Evolutionary conservation across 2,113 vertebrate species (phyloP).

Genomic region (Rhineura floridana): DNA sequence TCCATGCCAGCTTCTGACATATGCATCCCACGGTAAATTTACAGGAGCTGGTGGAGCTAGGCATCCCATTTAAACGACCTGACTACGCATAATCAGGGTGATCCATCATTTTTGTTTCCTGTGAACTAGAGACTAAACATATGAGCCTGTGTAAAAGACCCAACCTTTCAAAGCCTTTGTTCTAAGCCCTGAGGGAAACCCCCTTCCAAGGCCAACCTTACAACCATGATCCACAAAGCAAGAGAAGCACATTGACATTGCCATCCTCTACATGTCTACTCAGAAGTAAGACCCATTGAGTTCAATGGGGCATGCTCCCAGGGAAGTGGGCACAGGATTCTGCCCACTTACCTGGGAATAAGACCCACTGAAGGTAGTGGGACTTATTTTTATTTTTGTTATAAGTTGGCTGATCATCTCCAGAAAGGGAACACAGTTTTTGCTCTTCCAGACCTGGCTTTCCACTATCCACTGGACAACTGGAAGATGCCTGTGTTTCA

Average conservation of each 20-base stretch:
- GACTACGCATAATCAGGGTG: constrained; percentile 60
- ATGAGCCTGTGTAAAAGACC: constrained; percentile 22
- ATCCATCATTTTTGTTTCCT: constrained; percentile 63
- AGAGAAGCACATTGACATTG: background rate
- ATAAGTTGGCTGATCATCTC: background rate
- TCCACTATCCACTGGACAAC: background rate
- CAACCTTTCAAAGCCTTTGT: constrained; percentile 25
- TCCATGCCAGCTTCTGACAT: constrained; percentile 21
- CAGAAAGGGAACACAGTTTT: background rate
- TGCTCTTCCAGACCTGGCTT: background rate
- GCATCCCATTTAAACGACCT: constrained; percentile 58
- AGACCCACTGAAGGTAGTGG: too few relatives aligned
- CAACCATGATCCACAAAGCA: background rate
- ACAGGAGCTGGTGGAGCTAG: constrained; percentile 49
- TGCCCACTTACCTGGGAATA: too few relatives aligned
- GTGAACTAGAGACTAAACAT: constrained; percentile 23
- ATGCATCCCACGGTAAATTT: background rate
- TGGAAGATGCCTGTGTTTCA: background rate
- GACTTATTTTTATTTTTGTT: too few relatives aligned
- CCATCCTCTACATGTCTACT: too few relatives aligned
- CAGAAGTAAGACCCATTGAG: too few relatives aligned
- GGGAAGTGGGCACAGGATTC: too few relatives aligned
- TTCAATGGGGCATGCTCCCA: too few relatives aligned
- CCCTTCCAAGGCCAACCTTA: background rate
- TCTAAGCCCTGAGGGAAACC: background rate